These are phyloP conservation scores for Catharus bicknelli DNA, from an alignment of 2,113 vertebrate genomes.

Conservation along the genomic window DNA sequence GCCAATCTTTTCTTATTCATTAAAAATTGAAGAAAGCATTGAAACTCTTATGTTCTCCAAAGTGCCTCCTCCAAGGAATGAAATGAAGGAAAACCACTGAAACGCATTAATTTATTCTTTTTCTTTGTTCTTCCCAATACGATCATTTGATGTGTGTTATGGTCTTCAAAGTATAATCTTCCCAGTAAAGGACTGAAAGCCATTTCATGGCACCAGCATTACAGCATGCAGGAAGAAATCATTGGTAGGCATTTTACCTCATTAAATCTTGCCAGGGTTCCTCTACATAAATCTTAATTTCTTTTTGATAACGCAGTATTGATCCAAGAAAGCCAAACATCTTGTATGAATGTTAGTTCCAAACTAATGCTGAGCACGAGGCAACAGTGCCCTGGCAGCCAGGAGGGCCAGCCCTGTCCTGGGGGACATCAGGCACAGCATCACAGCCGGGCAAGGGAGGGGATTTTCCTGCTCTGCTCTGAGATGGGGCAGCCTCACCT, in stretches of 20 bases:
- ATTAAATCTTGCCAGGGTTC: neutral
- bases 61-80: neutral
- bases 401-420: rapidly evolving
- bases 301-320: neutral
- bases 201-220: neutral
- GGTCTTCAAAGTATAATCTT: neutral
- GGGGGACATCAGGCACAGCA: neutral
- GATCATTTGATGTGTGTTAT: neutral
- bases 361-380: neutral
- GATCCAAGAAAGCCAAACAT: neutral
- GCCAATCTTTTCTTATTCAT: neutral
- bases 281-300: neutral
- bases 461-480: neutral
- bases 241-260: neutral
- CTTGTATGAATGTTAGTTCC: neutral
- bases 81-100: neutral
- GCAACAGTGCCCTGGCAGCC: neutral
- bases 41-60: neutral
- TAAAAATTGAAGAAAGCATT: neutral
- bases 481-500: rapidly evolving
- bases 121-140: neutral
- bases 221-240: neutral
- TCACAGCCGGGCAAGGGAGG: rapidly evolving
- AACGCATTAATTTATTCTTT: neutral
- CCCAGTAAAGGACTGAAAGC: neutral